phyloP scores from a whole-genome alignment of 2,888 invertebrate species.

The Pterostichus niger region DNA sequence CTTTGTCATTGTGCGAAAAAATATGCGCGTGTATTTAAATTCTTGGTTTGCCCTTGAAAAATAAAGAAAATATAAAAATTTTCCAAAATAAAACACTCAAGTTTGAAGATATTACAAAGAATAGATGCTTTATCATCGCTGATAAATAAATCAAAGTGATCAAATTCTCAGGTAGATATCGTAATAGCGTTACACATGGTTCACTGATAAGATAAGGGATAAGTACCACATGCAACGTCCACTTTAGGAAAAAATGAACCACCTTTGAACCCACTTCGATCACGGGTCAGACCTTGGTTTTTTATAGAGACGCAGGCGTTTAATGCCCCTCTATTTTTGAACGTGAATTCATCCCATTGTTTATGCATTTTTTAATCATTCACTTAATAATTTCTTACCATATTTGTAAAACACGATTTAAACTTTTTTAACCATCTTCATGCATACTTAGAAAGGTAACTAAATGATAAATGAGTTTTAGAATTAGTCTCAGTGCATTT shows the following conservation, averaged over 20 bases:
- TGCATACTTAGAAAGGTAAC: no score
- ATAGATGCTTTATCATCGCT: constrained; percentile 55
- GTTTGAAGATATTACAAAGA: constrained; percentile 52
- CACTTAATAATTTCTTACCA: not conserved
- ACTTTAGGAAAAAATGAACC: constrained; percentile 28
- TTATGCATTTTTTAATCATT: not conserved
- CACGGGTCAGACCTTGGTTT: constrained; percentile 47
- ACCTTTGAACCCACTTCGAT: constrained; percentile 56
- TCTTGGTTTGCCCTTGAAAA: constrained; percentile 49
- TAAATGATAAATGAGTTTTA: no score
- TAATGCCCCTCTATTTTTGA: not conserved
- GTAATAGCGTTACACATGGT: constrained; percentile 42
- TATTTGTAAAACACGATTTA: not conserved
- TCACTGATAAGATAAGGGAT: constrained; percentile 32
- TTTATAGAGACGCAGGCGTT: constrained; percentile 8
- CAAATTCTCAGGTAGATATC: constrained; percentile 40
- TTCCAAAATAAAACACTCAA: constrained; percentile 65
- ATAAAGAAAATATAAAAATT: constrained; percentile 45
- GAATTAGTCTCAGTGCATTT: no score
- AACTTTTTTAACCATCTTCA: no score
- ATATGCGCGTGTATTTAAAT: constrained; percentile 52
- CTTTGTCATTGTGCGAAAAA: constrained; percentile 28
- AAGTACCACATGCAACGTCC: constrained; percentile 44
- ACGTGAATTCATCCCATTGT: constrained; percentile 3
- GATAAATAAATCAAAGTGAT: constrained; percentile 63